Evolutionary conservation across 2,888 invertebrate species (phyloP), one percentile per base, ranked within the genome.

Genomic region (Trichogramma dendrolimi): DNA sequence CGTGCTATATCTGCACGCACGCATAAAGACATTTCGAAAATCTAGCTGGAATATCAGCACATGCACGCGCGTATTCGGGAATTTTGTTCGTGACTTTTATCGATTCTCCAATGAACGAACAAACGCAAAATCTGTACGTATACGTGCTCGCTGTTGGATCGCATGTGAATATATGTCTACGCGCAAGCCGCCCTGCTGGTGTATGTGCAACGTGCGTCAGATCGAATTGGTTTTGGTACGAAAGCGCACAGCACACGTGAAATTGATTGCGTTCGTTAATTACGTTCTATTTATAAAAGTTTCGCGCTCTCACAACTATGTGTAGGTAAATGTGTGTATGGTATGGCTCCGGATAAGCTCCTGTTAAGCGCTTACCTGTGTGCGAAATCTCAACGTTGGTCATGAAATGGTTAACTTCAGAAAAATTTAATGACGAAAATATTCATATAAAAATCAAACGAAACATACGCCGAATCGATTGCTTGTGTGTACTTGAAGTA

Each of bases 201-300:
- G 47, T 10, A 47, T 10, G n/a, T 11, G 47, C 47, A 47, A 5
- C 47, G n/a, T 10, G 11, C 47, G 47, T 47, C 27, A 27, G 27
- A 27, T 27, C 27, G 27, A 27, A 27, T 27, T 27, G 27, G 27
- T 27, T 27, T 27, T 27, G 27, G 27, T 27, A 27, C 27, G 27
- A 27, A 27, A 27, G 27, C 27, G 40, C 51, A 14, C 40, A 49
- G 60, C n/a, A 27, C 63, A 57, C 63, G 57, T 57, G 55, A 63
- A 65, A 65, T 65, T 61, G 63, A 65, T 65, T 63, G 63, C 63
- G 58, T 65, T 63, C 63, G 65, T 65, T 65, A 63, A 65, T 63
- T 65, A 63, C 65, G 65, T 65, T 62, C 62, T 62, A 55, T 65
- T 65, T 65, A 62, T 65, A 65, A 62, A 65, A 65, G 65, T 65